Conservation (phyloP, 2,888 invertebrate genomes). For the Diarsia rubi region DNA sequence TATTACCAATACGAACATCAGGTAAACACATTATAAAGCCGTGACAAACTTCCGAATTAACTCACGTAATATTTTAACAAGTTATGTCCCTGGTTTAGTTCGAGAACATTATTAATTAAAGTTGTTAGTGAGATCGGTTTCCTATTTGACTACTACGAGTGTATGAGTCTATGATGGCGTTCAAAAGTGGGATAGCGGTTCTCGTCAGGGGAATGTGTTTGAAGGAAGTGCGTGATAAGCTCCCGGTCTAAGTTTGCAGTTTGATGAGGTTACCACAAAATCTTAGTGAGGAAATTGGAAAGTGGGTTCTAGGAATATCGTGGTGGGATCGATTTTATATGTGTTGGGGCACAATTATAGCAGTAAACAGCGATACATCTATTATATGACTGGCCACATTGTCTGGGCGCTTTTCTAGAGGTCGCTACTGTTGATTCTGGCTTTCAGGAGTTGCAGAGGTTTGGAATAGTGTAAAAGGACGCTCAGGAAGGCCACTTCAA, state of each 20-base stretch:
- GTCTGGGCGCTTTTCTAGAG: too few species aligned
- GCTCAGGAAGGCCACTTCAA: too few species aligned
- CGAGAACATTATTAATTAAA: slow-evolving; percentile 72
- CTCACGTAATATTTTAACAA: slow-evolving; percentile 68
- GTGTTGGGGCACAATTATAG: neutral
- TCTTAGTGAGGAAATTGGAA: slow-evolving; percentile 21
- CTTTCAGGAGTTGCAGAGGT: too few species aligned
- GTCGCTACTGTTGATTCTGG: too few species aligned
- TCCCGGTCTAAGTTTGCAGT: slow-evolving; percentile 20
- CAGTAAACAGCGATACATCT: neutral
- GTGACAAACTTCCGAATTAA: slow-evolving; percentile 69
- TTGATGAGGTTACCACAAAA: slow-evolving; percentile 19
- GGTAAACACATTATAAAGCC: slow-evolving; percentile 63
- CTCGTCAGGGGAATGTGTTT: slow-evolving; percentile 38
- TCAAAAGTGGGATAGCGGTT: slow-evolving; percentile 34
- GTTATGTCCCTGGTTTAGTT: slow-evolving; percentile 68
- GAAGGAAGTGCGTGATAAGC: slow-evolving; percentile 22
- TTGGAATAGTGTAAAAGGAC: too few species aligned
- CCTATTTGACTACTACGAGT: slow-evolving; percentile 54
- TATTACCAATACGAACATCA: slow-evolving; percentile 61
- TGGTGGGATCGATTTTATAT: neutral
- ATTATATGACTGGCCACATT: neutral
- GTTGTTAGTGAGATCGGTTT: slow-evolving; percentile 65
- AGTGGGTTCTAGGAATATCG: neutral
- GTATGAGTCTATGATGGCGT: slow-evolving; percentile 20